Evolutionary conservation across 2,113 vertebrate species (phyloP).

Genomic region (Brachionichthys hirsutus): DNA sequence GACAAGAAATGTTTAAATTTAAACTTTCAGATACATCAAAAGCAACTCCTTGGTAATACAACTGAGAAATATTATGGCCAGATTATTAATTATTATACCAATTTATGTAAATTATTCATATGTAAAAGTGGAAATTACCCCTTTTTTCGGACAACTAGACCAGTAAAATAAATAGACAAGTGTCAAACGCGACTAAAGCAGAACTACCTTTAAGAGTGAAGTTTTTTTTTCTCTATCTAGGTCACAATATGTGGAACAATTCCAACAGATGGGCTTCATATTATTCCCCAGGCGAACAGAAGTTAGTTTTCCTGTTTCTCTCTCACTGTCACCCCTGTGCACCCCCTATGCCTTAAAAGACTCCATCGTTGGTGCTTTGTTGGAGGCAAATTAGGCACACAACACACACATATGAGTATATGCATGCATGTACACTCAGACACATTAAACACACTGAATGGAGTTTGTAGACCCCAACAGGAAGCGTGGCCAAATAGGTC

Average conservation of each 20-base stretch:
- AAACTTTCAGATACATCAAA: slow-evolving; percentile 5
- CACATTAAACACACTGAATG: background rate
- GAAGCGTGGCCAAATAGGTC: no score
- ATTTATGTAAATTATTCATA: slow-evolving; percentile 53
- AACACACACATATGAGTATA: slow-evolving; percentile 14
- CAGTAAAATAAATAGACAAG: slow-evolving; percentile 78
- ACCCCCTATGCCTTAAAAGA: slow-evolving; percentile 52
- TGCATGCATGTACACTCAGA: background rate
- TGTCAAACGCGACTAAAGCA: slow-evolving; percentile 69
- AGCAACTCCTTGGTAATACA: background rate
- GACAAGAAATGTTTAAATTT: no score
- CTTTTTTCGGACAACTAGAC: slow-evolving; percentile 75
- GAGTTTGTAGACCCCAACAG: no score
- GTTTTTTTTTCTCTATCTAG: slow-evolving; percentile 76
- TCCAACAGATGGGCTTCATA: slow-evolving; percentile 82
- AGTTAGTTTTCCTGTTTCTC: slow-evolving; percentile 70
- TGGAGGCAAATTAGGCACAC: slow-evolving; percentile 20
- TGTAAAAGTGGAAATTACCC: slow-evolving; percentile 70
- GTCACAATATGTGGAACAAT: slow-evolving; percentile 83
- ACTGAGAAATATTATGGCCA: slow-evolving; percentile 2
- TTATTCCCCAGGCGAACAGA: slow-evolving; percentile 80
- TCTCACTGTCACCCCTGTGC: slow-evolving; percentile 43
- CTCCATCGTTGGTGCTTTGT: slow-evolving; percentile 50
- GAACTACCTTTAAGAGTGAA: slow-evolving; percentile 71
- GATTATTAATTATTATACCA: slow-evolving; percentile 39